Evolutionary conservation across 2,888 invertebrate species (phyloP).

Genomic region (Napeogenes sylphis): DNA sequence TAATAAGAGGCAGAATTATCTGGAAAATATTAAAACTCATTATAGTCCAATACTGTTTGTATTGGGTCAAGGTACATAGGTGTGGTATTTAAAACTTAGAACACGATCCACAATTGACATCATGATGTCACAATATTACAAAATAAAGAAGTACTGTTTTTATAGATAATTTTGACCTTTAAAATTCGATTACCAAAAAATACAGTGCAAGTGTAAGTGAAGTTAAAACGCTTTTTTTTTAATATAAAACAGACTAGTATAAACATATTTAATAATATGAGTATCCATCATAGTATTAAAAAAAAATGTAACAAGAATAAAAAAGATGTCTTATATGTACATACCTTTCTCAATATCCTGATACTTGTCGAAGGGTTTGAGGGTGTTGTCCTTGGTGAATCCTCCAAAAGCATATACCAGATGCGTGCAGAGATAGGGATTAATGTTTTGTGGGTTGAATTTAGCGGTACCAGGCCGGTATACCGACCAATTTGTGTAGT

Average conservation of each 20-base stretch:
- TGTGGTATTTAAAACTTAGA: conserved; percentile 6
- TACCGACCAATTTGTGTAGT: conserved; percentile 96
- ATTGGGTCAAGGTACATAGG: conserved; percentile 9
- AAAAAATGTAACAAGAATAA: too few species aligned
- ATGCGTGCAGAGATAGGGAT: conserved; percentile 96
- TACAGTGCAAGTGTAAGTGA: too few species aligned
- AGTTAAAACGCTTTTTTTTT: too few species aligned
- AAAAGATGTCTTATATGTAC: conserved; percentile 12
- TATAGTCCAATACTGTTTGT: too few species aligned
- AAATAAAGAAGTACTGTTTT: too few species aligned
- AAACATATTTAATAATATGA: too few species aligned
- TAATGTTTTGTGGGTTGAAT: conserved; percentile 95
- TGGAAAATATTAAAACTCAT: too few species aligned
- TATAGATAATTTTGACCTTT: too few species aligned
- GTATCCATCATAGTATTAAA: too few species aligned
- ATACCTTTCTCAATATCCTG: conserved; percentile 96
- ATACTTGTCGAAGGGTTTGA: conserved; percentile 96
- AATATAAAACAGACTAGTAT: too few species aligned
- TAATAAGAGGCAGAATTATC: too few species aligned
- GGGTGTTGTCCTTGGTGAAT: conserved; percentile 92
- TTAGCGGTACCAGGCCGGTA: conserved; percentile 93
- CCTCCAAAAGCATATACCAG: conserved; percentile 95
- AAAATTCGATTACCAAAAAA: too few species aligned
- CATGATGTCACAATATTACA: neutral
- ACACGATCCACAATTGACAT: neutral